Percentiles rank a stretch among this genome's conserved stretches.
Conservation (phyloP, 2,113 vertebrate species). For the Indicator maculatus region DNA sequence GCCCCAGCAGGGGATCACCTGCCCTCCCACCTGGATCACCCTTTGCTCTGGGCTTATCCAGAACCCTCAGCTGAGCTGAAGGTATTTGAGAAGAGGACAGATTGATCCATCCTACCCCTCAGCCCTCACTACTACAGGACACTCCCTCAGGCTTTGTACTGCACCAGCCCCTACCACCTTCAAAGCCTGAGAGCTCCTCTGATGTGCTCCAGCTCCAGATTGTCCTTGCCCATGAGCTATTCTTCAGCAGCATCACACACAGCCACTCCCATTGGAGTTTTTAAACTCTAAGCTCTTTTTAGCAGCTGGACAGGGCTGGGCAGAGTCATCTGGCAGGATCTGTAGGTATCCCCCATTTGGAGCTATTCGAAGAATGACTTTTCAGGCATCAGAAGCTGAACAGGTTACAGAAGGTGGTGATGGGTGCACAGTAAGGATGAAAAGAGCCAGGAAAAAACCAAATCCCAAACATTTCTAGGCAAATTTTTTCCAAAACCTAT, state of each 20-base stretch:
- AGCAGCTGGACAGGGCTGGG: background rate
- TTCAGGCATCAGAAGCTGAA: background rate
- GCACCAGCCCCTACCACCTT: background rate
- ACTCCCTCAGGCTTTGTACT: background rate
- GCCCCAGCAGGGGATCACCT: background rate
- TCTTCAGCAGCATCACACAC: background rate
- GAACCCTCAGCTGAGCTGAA: background rate
- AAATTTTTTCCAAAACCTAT: background rate
- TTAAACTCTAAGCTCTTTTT: too few species aligned
- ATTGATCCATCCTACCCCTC: background rate
- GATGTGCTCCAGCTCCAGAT: background rate
- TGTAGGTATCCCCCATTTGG: background rate
- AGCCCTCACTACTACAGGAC: background rate
- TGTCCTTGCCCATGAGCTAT: background rate
- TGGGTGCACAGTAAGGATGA: background rate
- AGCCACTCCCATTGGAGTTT: background rate
- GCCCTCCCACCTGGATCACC: background rate
- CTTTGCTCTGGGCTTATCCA: rapidly evolving
- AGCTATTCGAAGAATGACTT: background rate
- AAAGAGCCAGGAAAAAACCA: background rate
- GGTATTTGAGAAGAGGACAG: background rate
- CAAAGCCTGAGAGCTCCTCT: conserved; percentile 4
- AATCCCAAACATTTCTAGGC: background rate
- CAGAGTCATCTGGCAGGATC: background rate
- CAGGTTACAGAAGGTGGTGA: background rate